Percentiles rank a stretch among this genome's conserved stretches.
These are phyloP conservation scores for Ia io DNA, from an alignment of 2,113 vertebrate species.

Conservation along the genomic window DNA sequence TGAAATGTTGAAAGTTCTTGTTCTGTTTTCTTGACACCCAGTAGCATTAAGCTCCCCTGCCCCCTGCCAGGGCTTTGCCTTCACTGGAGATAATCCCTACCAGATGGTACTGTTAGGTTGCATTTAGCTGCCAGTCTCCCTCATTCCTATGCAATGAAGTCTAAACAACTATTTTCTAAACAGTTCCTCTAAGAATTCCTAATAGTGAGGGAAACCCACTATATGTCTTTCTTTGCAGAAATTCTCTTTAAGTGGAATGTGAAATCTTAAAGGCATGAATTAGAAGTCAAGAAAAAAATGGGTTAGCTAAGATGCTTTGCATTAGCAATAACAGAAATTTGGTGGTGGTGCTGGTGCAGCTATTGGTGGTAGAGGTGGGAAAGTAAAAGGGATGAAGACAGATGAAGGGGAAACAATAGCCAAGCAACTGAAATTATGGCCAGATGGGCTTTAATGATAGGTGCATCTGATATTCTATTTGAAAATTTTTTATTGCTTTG, in stretches of 20 bases:
- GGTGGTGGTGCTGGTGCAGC: neutral
- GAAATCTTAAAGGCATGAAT: neutral
- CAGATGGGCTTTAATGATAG: neutral
- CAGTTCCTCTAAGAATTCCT: neutral
- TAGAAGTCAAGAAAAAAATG: neutral
- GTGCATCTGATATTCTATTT: neutral
- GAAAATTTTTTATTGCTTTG: neutral
- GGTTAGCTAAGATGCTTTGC: neutral
- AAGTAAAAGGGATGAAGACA: neutral
- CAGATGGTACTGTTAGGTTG: neutral
- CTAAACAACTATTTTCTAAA: constrained; percentile 3
- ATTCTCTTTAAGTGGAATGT: neutral
- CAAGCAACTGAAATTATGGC: neutral
- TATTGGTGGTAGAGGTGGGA: neutral
- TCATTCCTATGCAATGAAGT: neutral
- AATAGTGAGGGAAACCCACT: neutral
- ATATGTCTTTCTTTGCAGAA: neutral
- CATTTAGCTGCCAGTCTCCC: neutral
- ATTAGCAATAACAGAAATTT: neutral
- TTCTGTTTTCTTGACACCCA: neutral
- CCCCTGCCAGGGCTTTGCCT: neutral
- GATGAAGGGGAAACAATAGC: neutral
- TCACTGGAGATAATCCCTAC: neutral
- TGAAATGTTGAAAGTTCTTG: neutral
- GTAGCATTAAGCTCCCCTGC: neutral